A percentile compares a stretch with the other conserved stretches of the same genome.
These are phyloP conservation scores for Craseonycteris thonglongyai DNA, from an alignment of 2,113 vertebrate genomes.

Conservation along the genomic window DNA sequence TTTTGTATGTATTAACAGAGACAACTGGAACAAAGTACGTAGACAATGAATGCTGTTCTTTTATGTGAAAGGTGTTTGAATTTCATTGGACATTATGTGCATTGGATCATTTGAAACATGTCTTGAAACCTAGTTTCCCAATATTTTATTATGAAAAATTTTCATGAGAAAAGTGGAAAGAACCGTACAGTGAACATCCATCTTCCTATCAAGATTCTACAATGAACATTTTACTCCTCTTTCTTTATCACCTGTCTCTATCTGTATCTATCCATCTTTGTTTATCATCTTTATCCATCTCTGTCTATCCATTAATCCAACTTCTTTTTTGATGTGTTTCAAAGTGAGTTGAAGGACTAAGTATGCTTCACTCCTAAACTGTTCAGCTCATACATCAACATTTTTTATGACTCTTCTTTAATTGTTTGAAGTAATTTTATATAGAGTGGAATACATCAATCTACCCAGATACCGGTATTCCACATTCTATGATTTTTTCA, in stretches of 20 bases:
- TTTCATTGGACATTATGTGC: not conserved
- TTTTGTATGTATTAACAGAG: not conserved
- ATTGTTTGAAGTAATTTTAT: not conserved
- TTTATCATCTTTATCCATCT: too few species aligned
- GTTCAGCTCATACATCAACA: not conserved
- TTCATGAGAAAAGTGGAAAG: not conserved
- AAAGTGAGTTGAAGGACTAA: not conserved
- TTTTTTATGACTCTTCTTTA: not conserved
- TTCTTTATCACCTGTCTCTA: not conserved
- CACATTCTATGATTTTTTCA: not conserved
- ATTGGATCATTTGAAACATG: not conserved
- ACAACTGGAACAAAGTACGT: not conserved
- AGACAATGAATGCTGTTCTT: not conserved
- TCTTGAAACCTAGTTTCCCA: not conserved
- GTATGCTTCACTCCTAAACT: not conserved
- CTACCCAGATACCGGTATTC: not conserved
- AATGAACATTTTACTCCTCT: not conserved
- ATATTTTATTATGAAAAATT: not conserved
- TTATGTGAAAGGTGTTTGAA: not conserved
- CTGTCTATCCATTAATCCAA: too few species aligned
- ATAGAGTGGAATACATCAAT: not conserved
- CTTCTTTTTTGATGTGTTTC: not conserved
- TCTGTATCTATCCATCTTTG: accelerated
- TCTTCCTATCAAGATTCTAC: not conserved
- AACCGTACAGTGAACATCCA: not conserved